Conservation (phyloP, 2,797 vertebrate species). For the Pangasius macronema region DNA sequence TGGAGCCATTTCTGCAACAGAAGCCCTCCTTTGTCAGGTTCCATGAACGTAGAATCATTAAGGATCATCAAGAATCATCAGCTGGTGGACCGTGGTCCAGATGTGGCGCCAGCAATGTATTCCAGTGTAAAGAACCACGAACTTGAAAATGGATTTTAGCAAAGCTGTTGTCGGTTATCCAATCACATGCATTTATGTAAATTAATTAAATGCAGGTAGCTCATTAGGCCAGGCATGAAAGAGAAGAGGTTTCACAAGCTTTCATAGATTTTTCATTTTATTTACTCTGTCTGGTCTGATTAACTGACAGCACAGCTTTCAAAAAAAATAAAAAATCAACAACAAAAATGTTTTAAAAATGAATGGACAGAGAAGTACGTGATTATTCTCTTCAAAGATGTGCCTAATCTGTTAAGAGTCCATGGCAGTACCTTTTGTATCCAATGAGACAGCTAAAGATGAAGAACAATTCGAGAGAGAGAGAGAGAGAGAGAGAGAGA, state of each 20-base stretch:
- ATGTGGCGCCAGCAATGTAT: not conserved
- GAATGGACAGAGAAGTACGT: not conserved
- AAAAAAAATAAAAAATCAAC: not conserved
- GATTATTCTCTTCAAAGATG: not conserved
- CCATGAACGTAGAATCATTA: not conserved
- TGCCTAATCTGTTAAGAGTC: not conserved
- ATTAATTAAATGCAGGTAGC: not conserved
- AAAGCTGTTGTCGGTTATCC: not conserved
- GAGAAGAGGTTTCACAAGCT: not conserved
- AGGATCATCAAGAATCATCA: not conserved
- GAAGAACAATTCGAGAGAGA: not conserved
- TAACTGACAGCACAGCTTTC: not conserved
- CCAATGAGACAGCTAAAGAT: not conserved
- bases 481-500: constrained; percentile 4
- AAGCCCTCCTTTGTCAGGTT: not conserved
- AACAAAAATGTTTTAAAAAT: not conserved
- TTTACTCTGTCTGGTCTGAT: not conserved
- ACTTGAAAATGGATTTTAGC: not conserved
- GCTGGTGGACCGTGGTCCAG: not conserved
- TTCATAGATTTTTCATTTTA: constrained; percentile 24
- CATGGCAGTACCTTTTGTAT: not conserved
- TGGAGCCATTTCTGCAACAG: not conserved
- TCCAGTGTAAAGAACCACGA: not conserved
- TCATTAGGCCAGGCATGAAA: not conserved
- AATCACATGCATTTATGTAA: not conserved